Evolutionary conservation across 2,113 vertebrate genomes (phyloP).

Genomic region (Lepus timidus): DNA sequence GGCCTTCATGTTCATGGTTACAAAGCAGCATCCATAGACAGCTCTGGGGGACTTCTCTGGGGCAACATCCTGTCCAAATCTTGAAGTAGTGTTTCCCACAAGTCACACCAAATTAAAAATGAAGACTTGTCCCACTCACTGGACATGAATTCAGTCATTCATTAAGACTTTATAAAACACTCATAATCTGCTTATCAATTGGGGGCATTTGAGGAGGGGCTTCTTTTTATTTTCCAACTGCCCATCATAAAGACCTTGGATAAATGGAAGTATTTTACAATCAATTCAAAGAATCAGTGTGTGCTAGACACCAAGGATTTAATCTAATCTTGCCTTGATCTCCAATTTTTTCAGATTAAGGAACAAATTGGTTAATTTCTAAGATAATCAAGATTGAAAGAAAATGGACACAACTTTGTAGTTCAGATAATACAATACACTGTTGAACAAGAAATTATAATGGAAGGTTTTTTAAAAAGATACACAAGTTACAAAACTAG

Average conservation of each 20-base stretch:
- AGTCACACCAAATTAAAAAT: neutral
- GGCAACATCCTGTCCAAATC: neutral
- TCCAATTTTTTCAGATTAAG: neutral
- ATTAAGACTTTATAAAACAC: neutral
- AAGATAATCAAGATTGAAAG: neutral
- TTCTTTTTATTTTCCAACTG: conserved; percentile 51
- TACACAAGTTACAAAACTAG: conserved; percentile 74
- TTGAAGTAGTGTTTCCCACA: neutral
- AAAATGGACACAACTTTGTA: neutral
- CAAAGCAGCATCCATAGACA: neutral
- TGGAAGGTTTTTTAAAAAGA: conserved; percentile 61
- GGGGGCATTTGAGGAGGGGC: too few species aligned
- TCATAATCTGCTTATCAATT: neutral
- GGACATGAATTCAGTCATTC: neutral
- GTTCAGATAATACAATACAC: neutral
- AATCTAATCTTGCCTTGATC: neutral
- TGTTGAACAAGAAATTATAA: conserved; percentile 54
- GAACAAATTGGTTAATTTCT: neutral
- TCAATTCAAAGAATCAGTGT: neutral
- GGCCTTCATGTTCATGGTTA: fast-evolving
- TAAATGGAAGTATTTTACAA: conserved; percentile 20
- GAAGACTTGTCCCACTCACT: neutral
- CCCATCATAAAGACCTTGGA: neutral
- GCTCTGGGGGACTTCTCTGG: neutral
- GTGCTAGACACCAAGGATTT: conserved; percentile 9